phyloP scores from a whole-genome alignment of 2,797 vertebrate genomes.

The Micropoecilia bifurca region DNA sequence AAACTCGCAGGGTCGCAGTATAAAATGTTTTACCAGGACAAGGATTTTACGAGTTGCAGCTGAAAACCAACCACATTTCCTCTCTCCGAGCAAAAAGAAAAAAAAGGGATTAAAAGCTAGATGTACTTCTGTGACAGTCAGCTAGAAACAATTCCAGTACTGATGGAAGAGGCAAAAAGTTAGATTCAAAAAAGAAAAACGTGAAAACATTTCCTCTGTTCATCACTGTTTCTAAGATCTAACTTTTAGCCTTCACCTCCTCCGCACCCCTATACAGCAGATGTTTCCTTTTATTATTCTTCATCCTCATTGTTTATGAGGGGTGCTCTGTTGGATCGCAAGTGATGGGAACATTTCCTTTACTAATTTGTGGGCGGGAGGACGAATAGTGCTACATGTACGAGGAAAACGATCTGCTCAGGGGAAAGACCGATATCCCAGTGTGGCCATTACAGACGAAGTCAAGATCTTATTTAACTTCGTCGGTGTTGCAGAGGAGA shows the following conservation, averaged over 20 bases:
- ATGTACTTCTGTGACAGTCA: conserved; percentile 67
- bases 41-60: conserved; percentile 73
- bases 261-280: conserved; percentile 1
- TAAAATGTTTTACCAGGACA: conserved; percentile 80
- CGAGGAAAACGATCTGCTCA: conserved; percentile 58
- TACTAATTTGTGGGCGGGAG: conserved; percentile 31
- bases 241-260: conserved; percentile 10
- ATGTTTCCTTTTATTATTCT: conserved; percentile 14
- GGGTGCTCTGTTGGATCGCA: conserved; percentile 13
- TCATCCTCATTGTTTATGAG: conserved; percentile 11
- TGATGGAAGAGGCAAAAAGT: conserved; percentile 41
- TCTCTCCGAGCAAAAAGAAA: conserved; percentile 42
- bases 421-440: conserved; percentile 57
- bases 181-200: conserved; percentile 31
- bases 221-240: conserved; percentile 1
- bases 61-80: conserved; percentile 69
- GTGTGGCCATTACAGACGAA: conserved; percentile 37
- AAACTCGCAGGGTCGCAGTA: conserved; percentile 66
- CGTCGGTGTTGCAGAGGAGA: conserved; percentile 52
- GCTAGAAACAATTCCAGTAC: conserved; percentile 60
- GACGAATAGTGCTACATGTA: neutral
- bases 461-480: conserved; percentile 46
- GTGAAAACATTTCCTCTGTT: conserved; percentile 40
- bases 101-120: conserved; percentile 73
- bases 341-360: conserved; percentile 47